Base-by-base conservation (phyloP, 1,140 invertebrate genomes). In the Scaptomyza graminum region DNA sequence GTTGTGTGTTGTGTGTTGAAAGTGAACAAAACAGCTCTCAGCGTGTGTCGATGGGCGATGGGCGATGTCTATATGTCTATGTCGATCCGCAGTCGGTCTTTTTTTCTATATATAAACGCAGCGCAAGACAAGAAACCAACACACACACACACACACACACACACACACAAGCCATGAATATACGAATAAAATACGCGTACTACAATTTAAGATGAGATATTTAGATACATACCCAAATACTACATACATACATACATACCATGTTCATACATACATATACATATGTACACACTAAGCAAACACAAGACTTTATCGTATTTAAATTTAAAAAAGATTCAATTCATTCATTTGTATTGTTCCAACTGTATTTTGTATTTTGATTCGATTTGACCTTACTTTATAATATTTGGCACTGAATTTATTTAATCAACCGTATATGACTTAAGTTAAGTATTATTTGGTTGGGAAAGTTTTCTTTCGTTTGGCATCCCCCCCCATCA, bases 81-180 rank as follows among this genome's bases (percentile, higher is more conserved):
- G 68, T 63, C 51, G 69, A 63, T 72, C 67, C 67, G 67, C 73
- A 65, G 61, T 75, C 72, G 60, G 66, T 70, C 44, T 61, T 44
- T 31, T 31, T 34, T 34, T 65, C 72, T 74, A 70, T 74, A 61
- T 75, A 75, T 75, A 75, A 71, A 75, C 61, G 57, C 50, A 61
- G 57, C 65, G 55, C 50, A 65, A 60, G 49, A 61, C 55, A 70
- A 60, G 55, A 55, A 16, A 73, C 16, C 31, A 49, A 12, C 18
- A 22, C 18, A 18, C 18, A 18, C 18, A 18, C 18, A 39, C 37
- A 39, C 37, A 39, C 37, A 39, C 1, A 44, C 39, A 69, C 11
- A 47, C n/a, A 67, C 41, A 56, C 28, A 57, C 11, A 49, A 67
- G 11, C 41, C 55, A 51, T 39, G 41, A 59, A 71, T 47, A 59